These are phyloP conservation scores for Nasonovia ribisnigri DNA, from an alignment of 2,888 invertebrate species.

Conservation along the genomic window DNA sequence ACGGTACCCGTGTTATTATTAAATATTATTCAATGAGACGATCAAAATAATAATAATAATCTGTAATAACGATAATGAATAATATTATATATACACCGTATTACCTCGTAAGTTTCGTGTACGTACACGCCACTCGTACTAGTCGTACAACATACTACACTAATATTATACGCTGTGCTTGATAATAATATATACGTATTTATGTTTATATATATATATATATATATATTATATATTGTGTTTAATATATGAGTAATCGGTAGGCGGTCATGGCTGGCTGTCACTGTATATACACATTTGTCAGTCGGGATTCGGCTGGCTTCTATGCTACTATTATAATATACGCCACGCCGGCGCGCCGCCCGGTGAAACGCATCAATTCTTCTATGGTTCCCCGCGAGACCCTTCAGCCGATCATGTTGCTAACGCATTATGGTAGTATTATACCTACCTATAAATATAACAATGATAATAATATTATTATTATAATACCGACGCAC, in stretches of 20 bases:
- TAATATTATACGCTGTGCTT: neutral
- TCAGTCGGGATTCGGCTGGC: slow-evolving; percentile 30
- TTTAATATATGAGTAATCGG: neutral
- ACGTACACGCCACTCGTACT: neutral
- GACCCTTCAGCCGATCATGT: neutral
- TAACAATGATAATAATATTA: neutral
- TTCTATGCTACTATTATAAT: slow-evolving; percentile 3
- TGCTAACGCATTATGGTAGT: neutral
- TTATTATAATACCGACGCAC: neutral
- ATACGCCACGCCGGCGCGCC: neutral
- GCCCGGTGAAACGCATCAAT: slow-evolving; percentile 20
- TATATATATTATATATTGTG: neutral
- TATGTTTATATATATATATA: neutral
- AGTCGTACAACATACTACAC: neutral
- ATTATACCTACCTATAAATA: neutral
- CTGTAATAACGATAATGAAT: neutral
- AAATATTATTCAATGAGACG: neutral
- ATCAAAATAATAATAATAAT: neutral
- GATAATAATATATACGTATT: neutral
- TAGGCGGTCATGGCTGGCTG: slow-evolving; percentile 15
- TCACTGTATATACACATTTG: slow-evolving; percentile 26
- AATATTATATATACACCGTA: neutral
- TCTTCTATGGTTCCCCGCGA: neutral
- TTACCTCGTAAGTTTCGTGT: neutral
- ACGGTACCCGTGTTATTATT: neutral